phyloP scores from a whole-genome alignment of 2,888 invertebrate genomes.

The Osedax fenrisi region DNA sequence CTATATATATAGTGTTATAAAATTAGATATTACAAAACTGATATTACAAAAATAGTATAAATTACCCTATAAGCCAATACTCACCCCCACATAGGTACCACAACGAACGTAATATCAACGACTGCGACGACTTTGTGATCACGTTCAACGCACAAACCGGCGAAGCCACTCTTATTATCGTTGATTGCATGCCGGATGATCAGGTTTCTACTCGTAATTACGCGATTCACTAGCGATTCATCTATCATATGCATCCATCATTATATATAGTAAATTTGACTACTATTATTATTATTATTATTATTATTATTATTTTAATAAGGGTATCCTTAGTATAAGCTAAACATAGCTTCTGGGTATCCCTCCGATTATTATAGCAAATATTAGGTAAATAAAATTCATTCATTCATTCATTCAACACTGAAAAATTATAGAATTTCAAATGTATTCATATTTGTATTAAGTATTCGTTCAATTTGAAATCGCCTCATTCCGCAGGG shows the following conservation, averaged over 20 bases:
- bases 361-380: too few relatives aligned
- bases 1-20: too few relatives aligned
- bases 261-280: neutral
- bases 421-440: too few relatives aligned
- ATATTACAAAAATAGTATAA: too few relatives aligned
- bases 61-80: too few relatives aligned
- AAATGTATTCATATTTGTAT: too few relatives aligned
- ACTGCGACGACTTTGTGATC: conserved; percentile 49
- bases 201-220: conserved; percentile 39
- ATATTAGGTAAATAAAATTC: too few relatives aligned
- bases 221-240: neutral
- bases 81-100: conserved; percentile 41
- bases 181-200: conserved; percentile 50
- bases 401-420: too few relatives aligned
- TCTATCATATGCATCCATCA: neutral
- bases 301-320: neutral
- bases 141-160: conserved; percentile 47
- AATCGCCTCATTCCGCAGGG: too few relatives aligned
- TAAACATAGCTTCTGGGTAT: too few relatives aligned
- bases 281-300: neutral
- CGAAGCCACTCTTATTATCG: conserved; percentile 46
- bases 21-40: too few relatives aligned
- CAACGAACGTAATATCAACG: conserved; percentile 48
- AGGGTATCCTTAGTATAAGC: neutral
- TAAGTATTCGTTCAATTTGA: too few relatives aligned